Evolutionary conservation across 1,140 invertebrate genomes (phyloP).

Genomic region (Danaus melanippus): DNA sequence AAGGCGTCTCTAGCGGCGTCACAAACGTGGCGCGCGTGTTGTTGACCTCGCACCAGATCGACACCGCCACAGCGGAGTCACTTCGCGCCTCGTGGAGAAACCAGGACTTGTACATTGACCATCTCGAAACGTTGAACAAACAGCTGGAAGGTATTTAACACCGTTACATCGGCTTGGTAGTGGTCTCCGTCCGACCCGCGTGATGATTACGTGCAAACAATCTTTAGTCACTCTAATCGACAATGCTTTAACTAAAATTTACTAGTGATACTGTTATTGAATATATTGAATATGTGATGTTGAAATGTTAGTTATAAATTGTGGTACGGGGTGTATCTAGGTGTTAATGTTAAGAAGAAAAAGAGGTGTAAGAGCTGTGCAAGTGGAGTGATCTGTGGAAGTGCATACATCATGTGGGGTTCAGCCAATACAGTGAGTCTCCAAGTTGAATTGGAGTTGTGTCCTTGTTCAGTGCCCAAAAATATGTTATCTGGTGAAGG

Average conservation of each 20-base stretch:
- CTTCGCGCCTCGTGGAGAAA: slow-evolving; percentile 65
- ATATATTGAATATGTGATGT: slow-evolving; percentile 57
- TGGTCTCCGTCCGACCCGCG: slow-evolving; percentile 44
- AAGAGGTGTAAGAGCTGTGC: slow-evolving; percentile 54
- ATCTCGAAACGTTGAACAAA: slow-evolving; percentile 70
- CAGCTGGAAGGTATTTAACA: slow-evolving; percentile 72
- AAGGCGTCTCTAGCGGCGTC: slow-evolving; percentile 45
- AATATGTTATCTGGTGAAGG: slow-evolving; percentile 20
- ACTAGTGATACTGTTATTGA: slow-evolving; percentile 58
- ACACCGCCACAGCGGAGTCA: slow-evolving; percentile 56
- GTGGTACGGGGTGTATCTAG: slow-evolving; percentile 64
- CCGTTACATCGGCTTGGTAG: slow-evolving; percentile 65
- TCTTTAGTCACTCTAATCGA: slow-evolving; percentile 62
- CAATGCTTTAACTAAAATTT: slow-evolving; percentile 70
- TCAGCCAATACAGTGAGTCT: slow-evolving; percentile 41
- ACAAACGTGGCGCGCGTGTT: slow-evolving; percentile 58
- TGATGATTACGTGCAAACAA: slow-evolving; percentile 42
- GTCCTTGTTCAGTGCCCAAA: slow-evolving; percentile 46
- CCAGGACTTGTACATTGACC: slow-evolving; percentile 71
- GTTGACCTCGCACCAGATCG: slow-evolving; percentile 62
- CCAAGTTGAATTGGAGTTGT: slow-evolving; percentile 41
- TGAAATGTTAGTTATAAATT: slow-evolving; percentile 52
- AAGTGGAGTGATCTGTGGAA: slow-evolving; percentile 70
- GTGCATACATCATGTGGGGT: slow-evolving; percentile 40
- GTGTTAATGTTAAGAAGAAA: slow-evolving; percentile 45